Evolutionary conservation across 2,113 vertebrate species (phyloP).

Genomic region (Plotosus lineatus): DNA sequence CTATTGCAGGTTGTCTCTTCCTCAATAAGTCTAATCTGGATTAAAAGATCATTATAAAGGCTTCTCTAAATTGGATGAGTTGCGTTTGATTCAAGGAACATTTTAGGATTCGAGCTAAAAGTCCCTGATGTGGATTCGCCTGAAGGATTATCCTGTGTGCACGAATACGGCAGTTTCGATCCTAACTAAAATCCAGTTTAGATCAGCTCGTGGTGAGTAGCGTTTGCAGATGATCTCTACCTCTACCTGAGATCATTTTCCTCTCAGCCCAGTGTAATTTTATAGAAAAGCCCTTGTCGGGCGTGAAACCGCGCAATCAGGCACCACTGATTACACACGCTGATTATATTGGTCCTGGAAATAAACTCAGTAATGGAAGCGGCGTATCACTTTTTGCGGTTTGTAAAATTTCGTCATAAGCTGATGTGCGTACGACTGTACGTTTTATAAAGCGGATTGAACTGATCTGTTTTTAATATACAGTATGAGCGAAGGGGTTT

Average conservation of each 20-base stretch:
- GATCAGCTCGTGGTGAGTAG: conserved; percentile 17
- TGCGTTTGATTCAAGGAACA: background rate
- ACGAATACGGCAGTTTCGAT: conserved; percentile 19
- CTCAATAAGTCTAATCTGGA: background rate
- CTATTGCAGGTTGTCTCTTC: background rate
- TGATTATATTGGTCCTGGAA: conserved; percentile 28
- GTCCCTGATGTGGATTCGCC: background rate
- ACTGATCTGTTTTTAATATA: background rate
- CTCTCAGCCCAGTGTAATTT: conserved; percentile 13
- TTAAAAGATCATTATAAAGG: background rate
- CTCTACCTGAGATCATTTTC: conserved; percentile 15
- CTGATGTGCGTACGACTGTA: background rate
- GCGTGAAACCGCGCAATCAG: conserved; percentile 18
- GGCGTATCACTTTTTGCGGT: background rate
- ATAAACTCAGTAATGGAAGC: conserved; percentile 19
- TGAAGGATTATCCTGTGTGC: background rate
- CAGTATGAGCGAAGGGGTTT: background rate
- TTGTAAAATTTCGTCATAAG: background rate
- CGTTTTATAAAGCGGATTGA: background rate
- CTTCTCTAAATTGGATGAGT: background rate
- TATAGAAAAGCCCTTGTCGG: conserved; percentile 2
- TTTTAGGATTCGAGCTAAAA: background rate
- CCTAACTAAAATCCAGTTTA: conserved; percentile 26
- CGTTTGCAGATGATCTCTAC: conserved; percentile 12
- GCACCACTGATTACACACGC: conserved; percentile 5